Conservation (phyloP, 2,797 vertebrate species). For the Glossophaga mutica region DNA sequence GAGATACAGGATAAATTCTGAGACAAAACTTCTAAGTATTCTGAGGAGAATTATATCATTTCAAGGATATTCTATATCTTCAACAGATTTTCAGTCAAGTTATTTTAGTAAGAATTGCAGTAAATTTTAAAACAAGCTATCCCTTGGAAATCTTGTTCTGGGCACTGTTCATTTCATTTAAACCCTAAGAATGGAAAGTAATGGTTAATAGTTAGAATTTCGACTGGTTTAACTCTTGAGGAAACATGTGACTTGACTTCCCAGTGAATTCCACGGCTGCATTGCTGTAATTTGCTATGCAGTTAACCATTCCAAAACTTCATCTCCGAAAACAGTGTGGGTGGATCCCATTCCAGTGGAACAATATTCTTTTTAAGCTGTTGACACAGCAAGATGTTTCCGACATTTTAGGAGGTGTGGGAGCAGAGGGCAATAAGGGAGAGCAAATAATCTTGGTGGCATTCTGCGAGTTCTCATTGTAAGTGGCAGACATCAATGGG, state of each 20-base stretch:
- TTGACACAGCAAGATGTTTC: constrained; percentile 23
- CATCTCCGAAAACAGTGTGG: constrained; percentile 58
- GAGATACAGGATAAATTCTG: not conserved
- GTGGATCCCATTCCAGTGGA: constrained; percentile 59
- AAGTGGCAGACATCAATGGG: not conserved
- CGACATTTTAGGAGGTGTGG: constrained; percentile 2
- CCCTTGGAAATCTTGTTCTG: not conserved
- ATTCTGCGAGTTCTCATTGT: constrained; percentile 30
- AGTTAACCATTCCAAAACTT: constrained; percentile 62
- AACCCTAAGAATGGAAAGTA: not conserved
- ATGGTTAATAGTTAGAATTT: constrained; percentile 32
- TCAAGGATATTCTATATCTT: not conserved
- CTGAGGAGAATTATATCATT: not conserved
- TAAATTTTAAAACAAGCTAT: not conserved
- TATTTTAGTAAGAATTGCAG: not conserved
- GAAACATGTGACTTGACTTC: constrained; percentile 16
- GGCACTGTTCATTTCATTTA: not conserved
- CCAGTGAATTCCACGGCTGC: not conserved
- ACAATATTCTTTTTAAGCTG: constrained; percentile 63
- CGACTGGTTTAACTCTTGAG: not conserved
- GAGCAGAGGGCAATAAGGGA: not conserved
- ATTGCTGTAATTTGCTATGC: not conserved
- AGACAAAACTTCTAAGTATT: constrained; percentile 24
- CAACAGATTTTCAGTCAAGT: not conserved
- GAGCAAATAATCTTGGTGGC: not conserved